These are phyloP conservation scores for Druon quercuslanigerum DNA, from an alignment of 1,140 invertebrate genomes.

Conservation along the genomic window DNA sequence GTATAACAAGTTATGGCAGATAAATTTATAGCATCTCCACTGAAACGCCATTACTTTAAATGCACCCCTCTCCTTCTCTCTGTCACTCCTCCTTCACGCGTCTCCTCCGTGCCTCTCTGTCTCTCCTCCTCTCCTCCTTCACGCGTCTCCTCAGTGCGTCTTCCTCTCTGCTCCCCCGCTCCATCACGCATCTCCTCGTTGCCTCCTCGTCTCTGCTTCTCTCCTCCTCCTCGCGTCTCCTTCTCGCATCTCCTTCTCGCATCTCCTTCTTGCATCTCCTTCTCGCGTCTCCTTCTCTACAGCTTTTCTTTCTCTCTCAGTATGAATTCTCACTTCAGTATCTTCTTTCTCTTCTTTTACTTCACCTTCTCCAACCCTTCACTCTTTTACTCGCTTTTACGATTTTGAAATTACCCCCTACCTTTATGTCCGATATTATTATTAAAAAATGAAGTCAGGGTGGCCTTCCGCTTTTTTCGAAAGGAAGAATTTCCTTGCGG, in stretches of 20 bases:
- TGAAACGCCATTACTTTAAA: slow-evolving; percentile 77
- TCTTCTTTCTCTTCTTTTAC: slow-evolving; percentile 45
- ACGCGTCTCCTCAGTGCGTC: slow-evolving; percentile 42
- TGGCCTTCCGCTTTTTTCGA: neutral
- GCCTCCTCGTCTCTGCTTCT: no score
- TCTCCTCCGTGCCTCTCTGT: slow-evolving; percentile 3
- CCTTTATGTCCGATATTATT: slow-evolving; percentile 49
- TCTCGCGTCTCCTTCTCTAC: slow-evolving; percentile 51
- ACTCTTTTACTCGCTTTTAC: slow-evolving; percentile 63
- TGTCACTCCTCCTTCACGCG: slow-evolving; percentile 41
- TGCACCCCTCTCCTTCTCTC: slow-evolving; percentile 64
- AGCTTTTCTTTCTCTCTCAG: slow-evolving; percentile 39
- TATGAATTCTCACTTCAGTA: neutral
- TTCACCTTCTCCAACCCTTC: slow-evolving; percentile 38
- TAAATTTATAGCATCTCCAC: slow-evolving; percentile 77
- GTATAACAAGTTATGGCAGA: slow-evolving; percentile 77
- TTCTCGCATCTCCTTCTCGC: neutral
- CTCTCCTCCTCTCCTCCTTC: no score
- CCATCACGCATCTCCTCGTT: slow-evolving; percentile 40
- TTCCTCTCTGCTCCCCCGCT: slow-evolving; percentile 47
- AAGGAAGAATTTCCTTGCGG: neutral
- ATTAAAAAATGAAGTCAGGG: slow-evolving; percentile 5
- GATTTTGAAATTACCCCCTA: slow-evolving; percentile 71
- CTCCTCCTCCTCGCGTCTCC: no score
- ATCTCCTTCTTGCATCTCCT: slow-evolving; percentile 51